Evolutionary conservation across 92 coral and sea anemone genomes (phyloP), one percentile per base, ranked within the genome.

Genomic region (Pocillopora grandis): DNA sequence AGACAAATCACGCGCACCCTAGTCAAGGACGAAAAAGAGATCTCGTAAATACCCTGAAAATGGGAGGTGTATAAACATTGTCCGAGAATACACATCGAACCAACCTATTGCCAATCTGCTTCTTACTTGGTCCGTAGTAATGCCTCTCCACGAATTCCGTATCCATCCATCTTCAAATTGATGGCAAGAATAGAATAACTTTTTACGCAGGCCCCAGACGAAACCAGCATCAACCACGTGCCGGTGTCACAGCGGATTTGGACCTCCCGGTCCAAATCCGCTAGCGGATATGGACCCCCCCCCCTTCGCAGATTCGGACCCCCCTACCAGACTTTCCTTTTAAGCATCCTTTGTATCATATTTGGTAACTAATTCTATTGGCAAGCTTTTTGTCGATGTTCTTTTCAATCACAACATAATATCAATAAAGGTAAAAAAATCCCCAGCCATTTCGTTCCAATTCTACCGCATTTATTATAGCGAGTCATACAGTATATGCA

Each of bases 111-210:
- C 84, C 84, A 79, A 79, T 79, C 58, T 6, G 70, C 76, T 70
- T 79, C 76, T 76, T 64, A 79, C 20, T 79, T 79, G 55, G 56
- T 63, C 60, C 63, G 9, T 58, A 79, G 58, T 52, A 76, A 79
- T 64, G 23, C 57, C 84, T 79, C 76, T 10, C 84, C 84, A 64
- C 84, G 60, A 79, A 79, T 66, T 57, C 84, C 84, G 60, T 79
- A 79, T 1, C 84, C 84, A 31, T 79, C 84, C 57, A 58, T 79
- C 58, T 52, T 35, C 71, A 79, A 11, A 70, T 36, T 70, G 15
- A 79, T 79, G 60, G 73, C 73, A 79, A 18, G 73, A 79, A 79
- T 79, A 21, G 75, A 65, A 19, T 37, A 36, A 9, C 59, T 9
- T 72, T 72, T 72, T 60, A 72, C 17, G 59, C 77, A 72, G 17